phyloP scores from a whole-genome alignment of 2,888 invertebrate genomes.

The Esperia sulphurella region DNA sequence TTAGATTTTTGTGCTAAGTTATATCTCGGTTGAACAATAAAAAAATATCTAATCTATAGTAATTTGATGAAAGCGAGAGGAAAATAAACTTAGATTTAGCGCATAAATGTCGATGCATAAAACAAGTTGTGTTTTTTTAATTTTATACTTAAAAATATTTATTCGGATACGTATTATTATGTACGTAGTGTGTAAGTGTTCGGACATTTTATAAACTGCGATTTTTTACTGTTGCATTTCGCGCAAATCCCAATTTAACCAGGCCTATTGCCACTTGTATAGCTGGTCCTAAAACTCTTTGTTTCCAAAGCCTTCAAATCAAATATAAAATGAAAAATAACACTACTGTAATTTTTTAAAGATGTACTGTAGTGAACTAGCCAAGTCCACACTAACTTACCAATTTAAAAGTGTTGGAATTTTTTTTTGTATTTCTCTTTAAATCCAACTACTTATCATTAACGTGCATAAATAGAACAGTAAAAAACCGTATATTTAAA shows the following conservation, averaged over 20 bases:
- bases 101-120: slow-evolving; percentile 61
- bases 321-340: too few relatives aligned
- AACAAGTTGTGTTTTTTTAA: slow-evolving; percentile 69
- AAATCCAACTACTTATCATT: too few relatives aligned
- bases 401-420: too few relatives aligned
- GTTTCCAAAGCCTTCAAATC: too few relatives aligned
- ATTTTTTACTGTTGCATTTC: slow-evolving; percentile 13
- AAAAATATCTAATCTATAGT: neutral
- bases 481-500: slow-evolving; percentile 19
- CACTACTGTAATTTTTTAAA: too few relatives aligned
- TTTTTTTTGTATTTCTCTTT: too few relatives aligned
- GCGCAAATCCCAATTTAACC: neutral
- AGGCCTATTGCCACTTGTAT: neutral
- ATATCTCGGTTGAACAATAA: slow-evolving; percentile 2
- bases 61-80: neutral
- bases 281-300: neutral
- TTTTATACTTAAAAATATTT: slow-evolving; percentile 74
- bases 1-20: neutral
- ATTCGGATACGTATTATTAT: slow-evolving; percentile 61
- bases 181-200: slow-evolving; percentile 51
- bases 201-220: slow-evolving; percentile 16
- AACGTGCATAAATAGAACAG: slow-evolving; percentile 8
- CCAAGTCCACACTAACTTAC: too few relatives aligned
- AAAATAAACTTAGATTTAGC: slow-evolving; percentile 23
- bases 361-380: too few relatives aligned